A percentile compares a stretch with the other conserved stretches of the same genome.
These are phyloP conservation scores for Lagocephalus sceleratus DNA, from an alignment of 2,797 vertebrate genomes.

Conservation along the genomic window DNA sequence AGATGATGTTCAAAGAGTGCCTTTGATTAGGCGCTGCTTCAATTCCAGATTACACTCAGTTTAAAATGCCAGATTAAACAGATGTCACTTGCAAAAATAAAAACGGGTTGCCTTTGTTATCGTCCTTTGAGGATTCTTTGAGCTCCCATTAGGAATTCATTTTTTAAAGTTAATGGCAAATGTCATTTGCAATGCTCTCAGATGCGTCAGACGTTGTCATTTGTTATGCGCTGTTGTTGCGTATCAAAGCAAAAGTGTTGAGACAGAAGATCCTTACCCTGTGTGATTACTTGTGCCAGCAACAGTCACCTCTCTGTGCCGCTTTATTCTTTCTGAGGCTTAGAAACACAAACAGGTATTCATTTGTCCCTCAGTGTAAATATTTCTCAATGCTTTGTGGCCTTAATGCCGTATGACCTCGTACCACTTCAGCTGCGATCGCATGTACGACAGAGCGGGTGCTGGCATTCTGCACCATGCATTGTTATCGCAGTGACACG, in stretches of 20 bases:
- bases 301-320: conserved; percentile 28
- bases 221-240: conserved; percentile 42
- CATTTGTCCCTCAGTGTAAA: conserved; percentile 27
- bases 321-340: conserved; percentile 33
- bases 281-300: conserved; percentile 36
- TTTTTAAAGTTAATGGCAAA: conserved; percentile 69
- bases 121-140: conserved; percentile 70
- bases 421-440: conserved; percentile 47
- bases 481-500: conserved; percentile 69
- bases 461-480: conserved; percentile 38
- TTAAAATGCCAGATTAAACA: conserved; percentile 75
- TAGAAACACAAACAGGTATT: conserved; percentile 44
- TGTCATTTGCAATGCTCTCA: conserved; percentile 66
- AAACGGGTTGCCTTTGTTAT: conserved; percentile 65
- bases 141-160: conserved; percentile 67
- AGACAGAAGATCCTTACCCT: conserved; percentile 38
- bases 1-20: conserved; percentile 70
- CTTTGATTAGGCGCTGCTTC: conserved; percentile 71
- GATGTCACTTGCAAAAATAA: conserved; percentile 66
- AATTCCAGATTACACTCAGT: conserved; percentile 67
- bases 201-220: conserved; percentile 59
- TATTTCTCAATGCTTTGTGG: conserved; percentile 23
- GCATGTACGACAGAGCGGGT: conserved; percentile 47
- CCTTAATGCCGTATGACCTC: conserved; percentile 47
- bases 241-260: conserved; percentile 64